Percentiles rank a stretch among this genome's conserved stretches.
Evolutionary conservation across 2,888 invertebrate species (phyloP).

Genomic region (Ashinkailepas kermadecensis): DNA sequence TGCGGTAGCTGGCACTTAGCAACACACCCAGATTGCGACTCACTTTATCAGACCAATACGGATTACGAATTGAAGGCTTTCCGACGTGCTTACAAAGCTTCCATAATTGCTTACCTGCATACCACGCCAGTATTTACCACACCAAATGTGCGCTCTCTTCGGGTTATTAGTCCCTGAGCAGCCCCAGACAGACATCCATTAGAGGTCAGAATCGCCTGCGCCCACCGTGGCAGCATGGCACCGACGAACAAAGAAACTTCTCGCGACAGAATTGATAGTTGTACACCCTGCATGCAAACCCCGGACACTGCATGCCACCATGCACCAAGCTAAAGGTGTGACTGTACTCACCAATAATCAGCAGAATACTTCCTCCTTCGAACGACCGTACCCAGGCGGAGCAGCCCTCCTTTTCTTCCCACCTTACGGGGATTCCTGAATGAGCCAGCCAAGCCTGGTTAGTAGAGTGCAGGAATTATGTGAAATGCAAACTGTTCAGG

Average conservation of each 20-base stretch:
- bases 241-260: slow-evolving; percentile 7
- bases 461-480: not conserved
- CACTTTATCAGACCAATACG: too few species aligned
- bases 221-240: not conserved
- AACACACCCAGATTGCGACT: not conserved
- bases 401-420: not conserved
- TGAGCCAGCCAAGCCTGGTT: not conserved
- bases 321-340: too few species aligned
- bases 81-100: too few species aligned
- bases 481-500: too few species aligned
- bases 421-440: not conserved
- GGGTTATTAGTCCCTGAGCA: too few species aligned
- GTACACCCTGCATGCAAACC: too few species aligned
- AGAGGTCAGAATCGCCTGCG: slow-evolving; percentile 3
- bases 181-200: not conserved
- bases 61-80: too few species aligned
- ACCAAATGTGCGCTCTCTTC: too few species aligned
- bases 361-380: not conserved
- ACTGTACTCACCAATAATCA: not conserved
- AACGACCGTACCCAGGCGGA: not conserved
- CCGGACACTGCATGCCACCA: too few species aligned
- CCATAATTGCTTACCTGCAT: too few species aligned
- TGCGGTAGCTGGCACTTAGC: slow-evolving; percentile 1
- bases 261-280: not conserved
- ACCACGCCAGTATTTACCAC: too few species aligned